These are phyloP conservation scores for Bergia sp. DNA, from an alignment of 92 coral and sea anemone species.

Conservation along the genomic window DNA sequence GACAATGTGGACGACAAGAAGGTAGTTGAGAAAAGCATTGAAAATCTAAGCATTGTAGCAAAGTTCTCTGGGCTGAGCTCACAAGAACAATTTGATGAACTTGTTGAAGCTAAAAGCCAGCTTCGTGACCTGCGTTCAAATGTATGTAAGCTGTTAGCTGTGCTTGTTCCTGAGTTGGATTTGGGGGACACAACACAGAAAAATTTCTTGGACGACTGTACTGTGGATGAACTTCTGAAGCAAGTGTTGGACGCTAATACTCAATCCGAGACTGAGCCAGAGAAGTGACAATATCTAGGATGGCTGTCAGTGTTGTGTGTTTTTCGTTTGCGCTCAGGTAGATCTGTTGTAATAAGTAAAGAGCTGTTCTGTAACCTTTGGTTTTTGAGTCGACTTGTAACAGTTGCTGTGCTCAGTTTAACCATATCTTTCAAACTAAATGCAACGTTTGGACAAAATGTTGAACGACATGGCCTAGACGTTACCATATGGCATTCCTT, in stretches of 20 bases:
- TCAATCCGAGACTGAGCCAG: background rate
- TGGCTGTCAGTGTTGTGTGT: background rate
- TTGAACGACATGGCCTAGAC: too few relatives aligned
- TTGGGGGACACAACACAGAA: conserved; percentile 69
- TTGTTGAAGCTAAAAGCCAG: conserved; percentile 69
- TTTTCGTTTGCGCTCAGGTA: too few relatives aligned
- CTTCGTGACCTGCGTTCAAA: conserved; percentile 75
- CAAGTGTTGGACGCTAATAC: conserved; percentile 79
- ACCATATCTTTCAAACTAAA: too few relatives aligned
- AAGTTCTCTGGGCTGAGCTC: conserved; percentile 55
- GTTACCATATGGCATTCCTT: too few relatives aligned
- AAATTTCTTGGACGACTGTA: conserved; percentile 62
- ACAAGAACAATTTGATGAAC: conserved; percentile 63
- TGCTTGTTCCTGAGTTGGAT: conserved; percentile 90
- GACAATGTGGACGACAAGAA: background rate
- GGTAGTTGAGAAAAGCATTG: conserved; percentile 49
- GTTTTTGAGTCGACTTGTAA: background rate
- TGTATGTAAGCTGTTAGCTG: conserved; percentile 84
- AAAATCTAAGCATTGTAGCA: conserved; percentile 63
- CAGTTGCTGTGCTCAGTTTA: too few relatives aligned
- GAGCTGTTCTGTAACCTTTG: background rate
- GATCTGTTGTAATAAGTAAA: too few relatives aligned
- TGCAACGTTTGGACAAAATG: too few relatives aligned
- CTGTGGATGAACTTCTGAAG: conserved; percentile 81
- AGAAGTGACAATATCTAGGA: conserved; percentile 1